Evolutionary conservation across 2,797 vertebrate species (phyloP), one percentile per base, ranked within the genome.

Genomic region (Spinibarbus caldwelli): DNA sequence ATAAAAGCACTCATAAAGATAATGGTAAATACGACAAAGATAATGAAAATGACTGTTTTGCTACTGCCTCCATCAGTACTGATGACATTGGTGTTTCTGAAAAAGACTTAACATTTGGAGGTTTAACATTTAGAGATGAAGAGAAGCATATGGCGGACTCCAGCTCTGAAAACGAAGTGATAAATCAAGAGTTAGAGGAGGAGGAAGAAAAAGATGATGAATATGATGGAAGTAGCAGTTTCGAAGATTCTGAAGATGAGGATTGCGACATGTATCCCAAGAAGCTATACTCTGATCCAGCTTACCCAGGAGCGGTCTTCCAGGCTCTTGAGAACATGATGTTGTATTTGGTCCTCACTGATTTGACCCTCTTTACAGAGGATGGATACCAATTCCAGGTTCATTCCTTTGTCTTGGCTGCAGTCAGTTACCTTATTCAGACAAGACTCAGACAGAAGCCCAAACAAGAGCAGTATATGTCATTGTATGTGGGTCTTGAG

Each of bases 331-430:
- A 88, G 52, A 89, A 90, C 67, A 91, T 95, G 64, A 59, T 73
- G 85, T 89, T 89, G 67, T 89, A 86, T 2, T 86, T 76, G 34
- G 62, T 94, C 83, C 94, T 96, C 57, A 94, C 93, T 4, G 94
- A 96, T 79, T 90, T 96, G 10, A 89, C 73, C 11, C 64, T 95
- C 73, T 89, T 21, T 68, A 94, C 93, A 21, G 72, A 83, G 0
- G 89, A 88, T 15, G 91, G 93, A 23, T 66, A 0, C 7, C 68
- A 29, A 6, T 62, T 93, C 15, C 23, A 49, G 0, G 92, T 92
- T 0, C 95, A 96, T 86, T 90, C 91, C 36, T 72, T 78, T 0
- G 92, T 96, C 68, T 54, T 96, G 79, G 93, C 94, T 31, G 92
- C 94, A 0, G 87, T 95, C 59, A 95, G 95, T 90, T 87, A 84